Evolutionary conservation across 1,140 invertebrate species (phyloP), one percentile per base, ranked within the genome.

Genomic region (Glomeris maerens): DNA sequence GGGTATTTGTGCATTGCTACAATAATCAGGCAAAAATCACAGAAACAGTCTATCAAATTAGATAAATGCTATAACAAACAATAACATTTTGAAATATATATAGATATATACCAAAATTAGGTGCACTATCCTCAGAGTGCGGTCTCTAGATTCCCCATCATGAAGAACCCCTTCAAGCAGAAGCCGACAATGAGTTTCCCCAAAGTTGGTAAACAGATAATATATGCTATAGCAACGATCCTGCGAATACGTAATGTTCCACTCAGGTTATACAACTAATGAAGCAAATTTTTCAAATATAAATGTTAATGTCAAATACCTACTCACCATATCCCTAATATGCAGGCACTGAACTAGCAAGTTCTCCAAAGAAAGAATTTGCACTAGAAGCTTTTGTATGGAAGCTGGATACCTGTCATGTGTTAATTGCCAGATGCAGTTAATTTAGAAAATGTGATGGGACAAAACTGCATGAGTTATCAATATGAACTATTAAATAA

Each of bases 1-100:
- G 79, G 50, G 84, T 75, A 49, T 78, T 77, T 14, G 83, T 82
- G 61, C 85, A 89, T 45, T 78, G 72, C 64, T 70, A 53, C 29
- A 58, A 58, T 10, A 36, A 36, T 36, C 31, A 10, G 17, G 17
- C 31, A 17, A 27, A 27, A 46, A 27, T 17, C 1, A 1, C n/a
- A 40, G 23, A 26, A n/a, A 3, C 13, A 23, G 3, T 27, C n/a
- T n/a, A n/a, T n/a, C n/a, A n/a, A n/a, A n/a, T n/a, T n/a, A n/a
- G n/a, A n/a, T n/a, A n/a, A n/a, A n/a, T n/a, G n/a, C n/a, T n/a
- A n/a, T n/a, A n/a, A n/a, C n/a, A n/a, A n/a, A n/a, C n/a, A n/a
- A n/a, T n/a, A n/a, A n/a, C n/a, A n/a, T n/a, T n/a, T n/a, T n/a
- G n/a, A n/a, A n/a, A n/a, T n/a, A n/a, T n/a, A n/a, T n/a, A n/a